Conservation (phyloP, 2,797 vertebrate species). For the Denticeps clupeoides region DNA sequence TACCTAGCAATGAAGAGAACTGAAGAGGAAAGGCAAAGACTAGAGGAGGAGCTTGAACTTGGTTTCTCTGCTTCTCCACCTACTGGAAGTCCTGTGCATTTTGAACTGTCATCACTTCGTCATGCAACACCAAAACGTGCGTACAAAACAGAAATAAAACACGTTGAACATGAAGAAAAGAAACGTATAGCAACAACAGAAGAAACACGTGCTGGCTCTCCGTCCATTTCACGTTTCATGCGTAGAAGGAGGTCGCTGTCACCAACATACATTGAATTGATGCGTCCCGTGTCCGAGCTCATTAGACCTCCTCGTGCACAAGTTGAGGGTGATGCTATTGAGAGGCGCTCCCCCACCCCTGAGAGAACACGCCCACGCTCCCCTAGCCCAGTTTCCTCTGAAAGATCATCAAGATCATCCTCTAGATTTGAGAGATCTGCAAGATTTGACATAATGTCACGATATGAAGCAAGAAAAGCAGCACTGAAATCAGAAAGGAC, state of each 20-base stretch:
- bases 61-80: slow-evolving; percentile 95
- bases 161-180: slow-evolving; percentile 61
- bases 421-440: slow-evolving; percentile 94
- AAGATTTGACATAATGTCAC: slow-evolving; percentile 97
- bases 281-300: slow-evolving; percentile 92
- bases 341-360: slow-evolving; percentile 90
- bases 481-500: slow-evolving; percentile 92
- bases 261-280: slow-evolving; percentile 94
- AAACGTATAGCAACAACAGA: slow-evolving; percentile 60
- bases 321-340: slow-evolving; percentile 54
- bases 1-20: slow-evolving; percentile 77
- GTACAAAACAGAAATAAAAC: slow-evolving; percentile 34
- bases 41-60: slow-evolving; percentile 91
- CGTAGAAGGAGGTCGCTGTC: slow-evolving; percentile 88
- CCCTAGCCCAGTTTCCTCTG: slow-evolving; percentile 85
- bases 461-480: slow-evolving; percentile 94
- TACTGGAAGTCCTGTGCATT: slow-evolving; percentile 73
- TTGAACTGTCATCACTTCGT: slow-evolving; percentile 66
- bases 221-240: slow-evolving; percentile 72
- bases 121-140: slow-evolving; percentile 39
- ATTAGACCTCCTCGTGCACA: slow-evolving; percentile 62
- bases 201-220: slow-evolving; percentile 51
- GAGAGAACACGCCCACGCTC: slow-evolving; percentile 95
- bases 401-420: slow-evolving; percentile 77
- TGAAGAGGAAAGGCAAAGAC: slow-evolving; percentile 77